These are phyloP conservation scores for Tetragnatha versicolor DNA, from an alignment of 1,140 invertebrate genomes.

Conservation along the genomic window DNA sequence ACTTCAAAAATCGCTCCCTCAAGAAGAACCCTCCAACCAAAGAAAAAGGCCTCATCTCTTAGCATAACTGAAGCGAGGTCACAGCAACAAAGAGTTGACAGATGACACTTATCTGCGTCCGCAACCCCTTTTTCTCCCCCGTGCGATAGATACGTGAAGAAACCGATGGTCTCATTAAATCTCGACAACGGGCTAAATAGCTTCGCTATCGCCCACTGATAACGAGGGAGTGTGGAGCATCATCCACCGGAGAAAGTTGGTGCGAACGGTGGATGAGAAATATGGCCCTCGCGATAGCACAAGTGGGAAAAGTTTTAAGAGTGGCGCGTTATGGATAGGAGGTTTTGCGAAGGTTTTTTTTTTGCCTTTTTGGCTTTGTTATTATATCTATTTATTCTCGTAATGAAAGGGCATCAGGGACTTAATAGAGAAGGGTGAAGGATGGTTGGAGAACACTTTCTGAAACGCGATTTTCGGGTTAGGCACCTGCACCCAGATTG, in stretches of 20 bases:
- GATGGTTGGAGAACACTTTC: too few relatives aligned
- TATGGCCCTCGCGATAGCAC: conserved; percentile 18
- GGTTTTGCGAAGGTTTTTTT: background rate
- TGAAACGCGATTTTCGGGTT: too few relatives aligned
- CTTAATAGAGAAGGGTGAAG: too few relatives aligned
- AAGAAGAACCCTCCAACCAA: conserved; percentile 13
- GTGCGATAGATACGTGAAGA: conserved; percentile 21
- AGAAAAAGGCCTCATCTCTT: conserved; percentile 7
- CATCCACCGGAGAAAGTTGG: conserved; percentile 17
- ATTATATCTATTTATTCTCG: too few relatives aligned
- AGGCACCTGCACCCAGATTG: too few relatives aligned
- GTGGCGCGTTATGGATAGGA: conserved; percentile 24
- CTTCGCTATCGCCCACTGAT: conserved; percentile 37
- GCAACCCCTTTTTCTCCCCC: conserved; percentile 6
- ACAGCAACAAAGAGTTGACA: conserved; percentile 37
- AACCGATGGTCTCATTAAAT: conserved; percentile 51
- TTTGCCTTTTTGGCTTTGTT: background rate
- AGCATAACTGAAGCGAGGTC: conserved; percentile 29
- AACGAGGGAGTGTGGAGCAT: conserved; percentile 7
- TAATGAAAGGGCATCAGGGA: too few relatives aligned
- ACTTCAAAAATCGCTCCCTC: conserved; percentile 1
- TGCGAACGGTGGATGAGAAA: conserved; percentile 1
- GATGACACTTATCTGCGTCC: conserved; percentile 37
- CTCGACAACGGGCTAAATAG: conserved; percentile 38
- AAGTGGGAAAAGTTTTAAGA: conserved; percentile 28